Conservation (phyloP, 2,113 vertebrate genomes). For the Menura novaehollandiae region DNA sequence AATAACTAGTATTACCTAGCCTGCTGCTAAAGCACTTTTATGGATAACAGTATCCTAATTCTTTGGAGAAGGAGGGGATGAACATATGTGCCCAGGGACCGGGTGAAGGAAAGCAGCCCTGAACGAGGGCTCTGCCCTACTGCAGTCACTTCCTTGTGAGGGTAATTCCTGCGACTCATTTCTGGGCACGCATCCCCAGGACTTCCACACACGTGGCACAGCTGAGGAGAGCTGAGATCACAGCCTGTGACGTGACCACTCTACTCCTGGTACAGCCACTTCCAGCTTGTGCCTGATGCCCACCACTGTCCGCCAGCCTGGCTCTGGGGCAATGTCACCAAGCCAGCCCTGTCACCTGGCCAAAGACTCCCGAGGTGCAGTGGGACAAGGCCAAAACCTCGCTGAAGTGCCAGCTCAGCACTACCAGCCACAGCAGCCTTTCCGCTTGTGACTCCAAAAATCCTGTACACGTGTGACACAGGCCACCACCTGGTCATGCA, state of each 20-base stretch:
- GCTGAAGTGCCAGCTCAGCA: background rate
- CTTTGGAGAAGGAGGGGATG: background rate
- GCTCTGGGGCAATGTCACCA: fast-evolving
- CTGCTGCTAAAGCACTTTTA: background rate
- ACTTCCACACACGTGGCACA: background rate
- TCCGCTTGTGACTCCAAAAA: background rate
- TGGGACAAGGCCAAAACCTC: background rate
- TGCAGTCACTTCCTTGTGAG: background rate
- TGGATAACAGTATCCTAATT: background rate
- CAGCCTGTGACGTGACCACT: fast-evolving
- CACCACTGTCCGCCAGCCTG: fast-evolving
- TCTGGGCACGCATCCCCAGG: background rate
- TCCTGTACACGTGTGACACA: fast-evolving
- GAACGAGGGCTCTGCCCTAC: fast-evolving
- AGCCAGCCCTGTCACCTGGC: background rate
- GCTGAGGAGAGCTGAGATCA: background rate
- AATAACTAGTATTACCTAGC: background rate
- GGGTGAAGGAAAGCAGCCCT: background rate
- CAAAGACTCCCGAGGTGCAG: fast-evolving
- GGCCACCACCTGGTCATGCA: background rate
- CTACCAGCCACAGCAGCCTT: background rate
- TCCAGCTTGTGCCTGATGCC: fast-evolving
- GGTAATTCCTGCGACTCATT: background rate
- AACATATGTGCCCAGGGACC: fast-evolving
- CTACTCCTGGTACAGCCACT: fast-evolving